Base-by-base conservation (phyloP, 2,888 invertebrate species). In the Lasioglossum marginatum region DNA sequence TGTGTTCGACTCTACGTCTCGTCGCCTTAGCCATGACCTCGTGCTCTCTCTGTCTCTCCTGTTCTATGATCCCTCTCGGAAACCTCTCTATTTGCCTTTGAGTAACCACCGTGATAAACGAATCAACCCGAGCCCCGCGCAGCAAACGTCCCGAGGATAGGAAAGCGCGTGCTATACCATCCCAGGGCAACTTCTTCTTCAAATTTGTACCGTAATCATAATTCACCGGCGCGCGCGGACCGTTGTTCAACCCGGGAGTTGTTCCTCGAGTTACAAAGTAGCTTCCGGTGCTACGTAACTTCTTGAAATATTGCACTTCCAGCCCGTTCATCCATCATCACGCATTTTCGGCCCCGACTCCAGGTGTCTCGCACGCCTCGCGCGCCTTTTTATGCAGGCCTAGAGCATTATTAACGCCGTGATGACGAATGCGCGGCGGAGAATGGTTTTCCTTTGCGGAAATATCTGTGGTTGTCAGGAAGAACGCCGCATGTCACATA, bases 311-410 rank as follows among this genome's bases (percentile, higher is more conserved):
- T 34, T n/a, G n/a, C 12, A 12, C 68, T 45, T 68, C 43, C 40
- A 31, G 16, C 6, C 34, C 77, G 43, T 63, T 63, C 79, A 79
- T 79, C 74, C 79, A 79, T 79, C 79, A 74, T 79, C 63, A 19
- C 4, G 31, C n/a, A 34, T 74, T 79, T 63, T 43, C n/a, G 57
- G 52, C 37, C 57, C 71, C 57, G 43, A n/a, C 43, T n/a, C 27
- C 60, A n/a, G 31, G 8, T 60, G 57, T 72, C 79, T n/a, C 23
- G 16, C 4, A 6, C n/a, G 1, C n/a, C 57, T n/a, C 57, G 23
- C 10, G n/a, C 57, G 31, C 52, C 40, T 77, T 70, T 68, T 68
- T 63, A 16, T 16, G 23, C 10, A 10, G 37, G 23, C 68, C 23
- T 70, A n/a, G 57, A 52, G 19, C 37, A 40, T 40, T 70, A 70